These are phyloP conservation scores for Drosophila ohnishii DNA, from an alignment of 1,140 invertebrate genomes.

Conservation along the genomic window DNA sequence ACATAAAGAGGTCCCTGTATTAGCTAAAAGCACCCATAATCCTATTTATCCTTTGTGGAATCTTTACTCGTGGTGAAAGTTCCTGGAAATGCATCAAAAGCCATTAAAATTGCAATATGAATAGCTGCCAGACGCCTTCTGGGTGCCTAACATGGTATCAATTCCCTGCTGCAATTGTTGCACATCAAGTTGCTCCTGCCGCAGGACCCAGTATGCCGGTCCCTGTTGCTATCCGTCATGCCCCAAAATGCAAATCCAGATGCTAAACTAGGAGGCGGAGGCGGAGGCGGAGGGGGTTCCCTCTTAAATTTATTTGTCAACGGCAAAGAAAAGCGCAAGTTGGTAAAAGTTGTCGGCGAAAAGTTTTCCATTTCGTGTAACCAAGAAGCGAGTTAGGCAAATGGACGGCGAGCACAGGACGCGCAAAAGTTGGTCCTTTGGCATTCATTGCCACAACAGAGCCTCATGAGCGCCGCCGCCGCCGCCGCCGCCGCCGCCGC, in stretches of 20 bases:
- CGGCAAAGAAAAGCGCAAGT: conserved; percentile 75
- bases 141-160: conserved; percentile 12
- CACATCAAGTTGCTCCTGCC: conserved; percentile 34
- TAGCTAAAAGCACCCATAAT: neutral
- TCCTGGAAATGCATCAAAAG: neutral
- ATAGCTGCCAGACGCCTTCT: neutral
- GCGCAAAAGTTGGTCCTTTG: conserved; percentile 52
- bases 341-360: conserved; percentile 52
- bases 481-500: neutral
- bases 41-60: neutral
- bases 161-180: conserved; percentile 42
- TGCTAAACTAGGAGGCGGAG: conserved; percentile 3
- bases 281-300: neutral
- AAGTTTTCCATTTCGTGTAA: conserved; percentile 48
- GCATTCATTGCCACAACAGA: conserved; percentile 33
- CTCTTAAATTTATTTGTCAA: conserved; percentile 72
- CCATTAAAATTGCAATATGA: conserved; percentile 33
- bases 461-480: neutral
- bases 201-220: conserved; percentile 12
- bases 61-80: neutral
- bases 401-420: conserved; percentile 35
- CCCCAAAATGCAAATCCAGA: conserved; percentile 61
- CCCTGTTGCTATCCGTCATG: conserved; percentile 39
- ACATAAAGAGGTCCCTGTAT: too few relatives aligned
- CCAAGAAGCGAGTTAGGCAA: conserved; percentile 45